Evolutionary conservation across 2,797 vertebrate genomes (phyloP).

Genomic region (Eutrigla gurnardus): DNA sequence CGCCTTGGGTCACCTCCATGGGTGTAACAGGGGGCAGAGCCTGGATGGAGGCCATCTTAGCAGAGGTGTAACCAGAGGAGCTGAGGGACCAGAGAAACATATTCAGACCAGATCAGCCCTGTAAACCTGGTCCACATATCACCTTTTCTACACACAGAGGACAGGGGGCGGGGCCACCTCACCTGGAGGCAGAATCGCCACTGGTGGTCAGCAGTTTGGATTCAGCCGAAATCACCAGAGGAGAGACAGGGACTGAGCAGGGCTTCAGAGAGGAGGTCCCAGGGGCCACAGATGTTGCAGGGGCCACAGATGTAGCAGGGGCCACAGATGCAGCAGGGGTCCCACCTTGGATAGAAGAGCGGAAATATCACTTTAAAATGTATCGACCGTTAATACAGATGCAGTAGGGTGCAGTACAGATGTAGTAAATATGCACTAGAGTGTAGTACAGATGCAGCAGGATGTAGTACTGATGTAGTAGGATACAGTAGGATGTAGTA

Average conservation of each 20-base stretch:
- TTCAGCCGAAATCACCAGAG: conserved; percentile 44
- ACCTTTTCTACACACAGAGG: background rate
- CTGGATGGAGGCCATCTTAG: background rate
- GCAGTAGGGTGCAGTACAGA: too few species aligned
- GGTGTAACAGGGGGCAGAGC: conserved; percentile 43
- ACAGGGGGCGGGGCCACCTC: conserved; percentile 1
- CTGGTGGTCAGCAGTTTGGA: conserved; percentile 34
- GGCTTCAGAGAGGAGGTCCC: conserved; percentile 44
- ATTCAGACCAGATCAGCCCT: background rate
- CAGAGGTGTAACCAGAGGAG: conserved; percentile 10
- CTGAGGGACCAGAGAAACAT: conserved; percentile 42
- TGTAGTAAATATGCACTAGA: background rate
- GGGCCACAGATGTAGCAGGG: background rate
- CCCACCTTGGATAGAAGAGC: conserved; percentile 21
- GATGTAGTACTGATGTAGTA: background rate
- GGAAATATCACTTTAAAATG: background rate
- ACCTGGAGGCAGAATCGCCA: conserved; percentile 51
- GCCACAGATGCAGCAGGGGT: background rate
- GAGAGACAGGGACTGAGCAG: conserved; percentile 56
- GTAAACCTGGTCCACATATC: background rate
- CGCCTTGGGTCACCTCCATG: conserved; percentile 52
- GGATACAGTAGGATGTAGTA: background rate
- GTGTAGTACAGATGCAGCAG: background rate
- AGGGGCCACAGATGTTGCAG: background rate
- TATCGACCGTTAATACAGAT: too few species aligned